Base-by-base conservation (phyloP, 2,113 vertebrate genomes). In the Tauraco erythrolophus region DNA sequence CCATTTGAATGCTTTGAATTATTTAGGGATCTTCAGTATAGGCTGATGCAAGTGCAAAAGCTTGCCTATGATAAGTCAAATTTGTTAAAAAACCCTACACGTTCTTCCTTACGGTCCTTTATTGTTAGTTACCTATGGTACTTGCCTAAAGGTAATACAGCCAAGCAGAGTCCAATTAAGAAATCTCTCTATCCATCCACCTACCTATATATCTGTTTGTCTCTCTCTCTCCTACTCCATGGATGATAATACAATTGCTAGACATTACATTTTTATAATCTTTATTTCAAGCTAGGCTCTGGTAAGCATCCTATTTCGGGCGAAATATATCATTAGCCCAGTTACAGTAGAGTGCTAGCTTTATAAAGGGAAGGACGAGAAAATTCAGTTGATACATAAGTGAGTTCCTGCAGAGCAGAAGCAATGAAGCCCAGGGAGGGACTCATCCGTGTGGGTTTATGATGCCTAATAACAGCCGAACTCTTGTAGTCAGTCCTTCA, bases 361-460 rank as follows among this genome's bases (percentile, higher is more conserved):
- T 90, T 85, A 31, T 50, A 76, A 92, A 85, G 79, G 57, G 39
- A 88, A 92, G 82, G 74, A 68, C 0, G 0, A 80, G 82, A 62
- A 92, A 95, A 95, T 89, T 88, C 89, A 70, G 92, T 94, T 90
- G 88, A 88, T 91, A 65, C 7, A 3, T 56, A 82, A 94, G 84
- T 6, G 48, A 95, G 78, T 72, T 94, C 94, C 92, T 80, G 82
- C 4, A 19, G 94, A 94, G 92, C 91, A 94, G 90, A 79, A 85
- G 90, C 91, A 72, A 79, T 71, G 74, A 70, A 93, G 61, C 90
- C 51, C 56, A 60, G 84, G 65, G 74, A 94, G 53, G 78, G 90
- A 82, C 92, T 92, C 51, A 31, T 70, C 84, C 5, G 0, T 74
- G 76, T 45, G 46, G 37, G 33, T 84, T 95, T 93, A 92, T 93